A percentile compares a stretch with the other conserved stretches of the same genome.
phyloP scores from a whole-genome alignment of 2,888 invertebrate genomes.

The Amiota minor region DNA sequence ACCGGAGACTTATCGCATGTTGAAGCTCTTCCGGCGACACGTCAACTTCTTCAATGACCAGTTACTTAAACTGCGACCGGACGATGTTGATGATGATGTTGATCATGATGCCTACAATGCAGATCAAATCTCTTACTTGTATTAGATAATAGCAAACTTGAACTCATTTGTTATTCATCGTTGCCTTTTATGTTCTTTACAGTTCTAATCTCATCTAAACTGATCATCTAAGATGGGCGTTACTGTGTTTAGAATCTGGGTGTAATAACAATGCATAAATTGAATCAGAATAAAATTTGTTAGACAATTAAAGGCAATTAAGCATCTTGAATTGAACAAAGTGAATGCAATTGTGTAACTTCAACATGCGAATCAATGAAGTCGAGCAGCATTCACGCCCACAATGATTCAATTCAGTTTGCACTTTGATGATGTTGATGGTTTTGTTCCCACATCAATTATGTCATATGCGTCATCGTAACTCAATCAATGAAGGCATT shows the following conservation, averaged over 20 bases:
- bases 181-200: no score
- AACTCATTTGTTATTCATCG: no score
- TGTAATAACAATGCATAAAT: constrained; percentile 8
- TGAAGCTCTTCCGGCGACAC: constrained; percentile 70
- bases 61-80: constrained; percentile 69
- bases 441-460: constrained; percentile 57
- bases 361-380: constrained; percentile 33
- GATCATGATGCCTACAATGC: constrained; percentile 13
- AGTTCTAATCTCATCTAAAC: no score
- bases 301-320: not conserved
- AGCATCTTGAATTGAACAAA: not conserved
- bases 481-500: not conserved
- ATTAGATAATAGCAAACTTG: no score
- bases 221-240: not conserved
- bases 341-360: not conserved
- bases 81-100: constrained; percentile 52
- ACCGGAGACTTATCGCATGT: constrained; percentile 72
- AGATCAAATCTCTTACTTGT: no score
- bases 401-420: constrained; percentile 37
- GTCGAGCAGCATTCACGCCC: constrained; percentile 51
- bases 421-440: not conserved
- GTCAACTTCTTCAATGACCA: constrained; percentile 70
- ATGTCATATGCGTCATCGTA: constrained; percentile 48
- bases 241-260: not conserved
- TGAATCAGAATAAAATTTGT: not conserved